Evolutionary conservation across 2,888 invertebrate species (phyloP).

Genomic region (Hypsopygia costalis): DNA sequence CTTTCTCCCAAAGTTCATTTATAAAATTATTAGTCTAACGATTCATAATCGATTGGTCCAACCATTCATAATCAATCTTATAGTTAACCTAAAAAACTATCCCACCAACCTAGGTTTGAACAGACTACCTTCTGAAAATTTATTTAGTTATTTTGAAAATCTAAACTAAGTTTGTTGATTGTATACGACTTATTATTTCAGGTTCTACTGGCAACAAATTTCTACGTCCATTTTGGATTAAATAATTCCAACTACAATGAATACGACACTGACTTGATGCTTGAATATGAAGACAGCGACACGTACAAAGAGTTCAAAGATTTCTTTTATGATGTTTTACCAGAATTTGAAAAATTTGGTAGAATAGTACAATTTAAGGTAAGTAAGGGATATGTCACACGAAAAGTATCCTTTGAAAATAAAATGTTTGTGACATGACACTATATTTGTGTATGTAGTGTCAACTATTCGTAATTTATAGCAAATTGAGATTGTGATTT

Average conservation of each 20-base stretch:
- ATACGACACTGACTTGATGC: constrained; percentile 88
- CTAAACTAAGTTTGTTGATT: no score
- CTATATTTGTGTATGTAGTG: no score
- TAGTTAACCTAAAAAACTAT: no score
- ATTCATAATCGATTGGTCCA: no score
- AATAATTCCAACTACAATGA: constrained; percentile 87
- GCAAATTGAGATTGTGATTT: no score
- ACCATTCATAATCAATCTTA: no score
- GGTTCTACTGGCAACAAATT: constrained; percentile 86
- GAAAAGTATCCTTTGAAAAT: constrained; percentile 37
- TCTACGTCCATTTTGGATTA: constrained; percentile 91
- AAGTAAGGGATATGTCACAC: constrained; percentile 21
- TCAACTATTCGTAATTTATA: no score
- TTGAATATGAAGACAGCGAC: constrained; percentile 93
- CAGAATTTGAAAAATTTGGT: constrained; percentile 90
- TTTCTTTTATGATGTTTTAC: constrained; percentile 92
- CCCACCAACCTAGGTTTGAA: no score
- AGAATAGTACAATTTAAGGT: constrained; percentile 84
- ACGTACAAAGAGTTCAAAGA: constrained; percentile 89
- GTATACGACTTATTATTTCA: constrained; percentile 26
- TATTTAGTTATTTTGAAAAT: no score
- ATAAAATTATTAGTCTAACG: no score
- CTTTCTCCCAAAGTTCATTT: no score
- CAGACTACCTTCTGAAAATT: no score
- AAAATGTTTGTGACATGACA: neutral